Conservation (phyloP, 1,140 invertebrate genomes). For the Drosophila saltans region DNA sequence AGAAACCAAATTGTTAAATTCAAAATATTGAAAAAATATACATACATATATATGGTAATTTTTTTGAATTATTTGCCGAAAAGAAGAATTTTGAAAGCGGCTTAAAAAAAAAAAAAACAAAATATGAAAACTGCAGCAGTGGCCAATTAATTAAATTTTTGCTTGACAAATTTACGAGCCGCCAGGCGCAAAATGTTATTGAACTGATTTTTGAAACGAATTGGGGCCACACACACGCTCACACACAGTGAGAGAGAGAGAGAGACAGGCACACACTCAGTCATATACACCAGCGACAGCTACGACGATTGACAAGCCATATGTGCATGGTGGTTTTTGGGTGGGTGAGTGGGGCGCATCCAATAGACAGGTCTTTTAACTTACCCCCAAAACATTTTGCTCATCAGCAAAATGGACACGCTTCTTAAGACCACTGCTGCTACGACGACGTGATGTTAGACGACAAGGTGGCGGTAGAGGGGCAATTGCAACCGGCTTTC, state of each 20-base stretch:
- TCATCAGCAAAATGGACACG: slow-evolving; percentile 76
- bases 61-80: too few species aligned
- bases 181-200: slow-evolving; percentile 72
- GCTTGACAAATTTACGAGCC: slow-evolving; percentile 70
- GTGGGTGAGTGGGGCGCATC: slow-evolving; percentile 4
- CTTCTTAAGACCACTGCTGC: slow-evolving; percentile 76
- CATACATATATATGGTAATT: too few species aligned
- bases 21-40: not conserved
- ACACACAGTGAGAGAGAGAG: not conserved
- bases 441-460: slow-evolving; percentile 46
- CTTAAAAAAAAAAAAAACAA: too few species aligned
- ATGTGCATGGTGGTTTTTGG: slow-evolving; percentile 21
- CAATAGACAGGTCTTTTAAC: slow-evolving; percentile 31
- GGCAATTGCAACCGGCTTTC: not conserved
- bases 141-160: slow-evolving; percentile 74
- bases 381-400: slow-evolving; percentile 55
- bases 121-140: slow-evolving; percentile 62
- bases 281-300: not conserved
- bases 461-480: slow-evolving; percentile 36
- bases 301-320: slow-evolving; percentile 67
- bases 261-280: not conserved
- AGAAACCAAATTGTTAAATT: not conserved
- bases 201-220: slow-evolving; percentile 71
- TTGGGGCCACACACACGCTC: slow-evolving; percentile 57
- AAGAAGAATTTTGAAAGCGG: too few species aligned